Evolutionary conservation across 1,140 invertebrate genomes (phyloP).

Genomic region (Cheumatopsyche charites): DNA sequence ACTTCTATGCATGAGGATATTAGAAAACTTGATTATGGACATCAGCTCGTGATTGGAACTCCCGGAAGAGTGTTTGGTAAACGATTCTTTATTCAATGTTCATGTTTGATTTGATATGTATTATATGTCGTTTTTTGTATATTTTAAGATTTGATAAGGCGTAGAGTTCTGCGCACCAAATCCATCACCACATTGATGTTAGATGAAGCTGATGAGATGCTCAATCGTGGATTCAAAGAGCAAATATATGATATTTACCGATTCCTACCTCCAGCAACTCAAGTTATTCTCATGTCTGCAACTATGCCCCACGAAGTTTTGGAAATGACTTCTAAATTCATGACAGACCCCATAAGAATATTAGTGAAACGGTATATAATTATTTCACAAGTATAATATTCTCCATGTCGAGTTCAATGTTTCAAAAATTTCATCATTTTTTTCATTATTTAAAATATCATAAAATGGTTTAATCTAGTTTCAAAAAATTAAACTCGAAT

Average conservation of each 20-base stretch:
- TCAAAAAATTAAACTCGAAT: too few species aligned
- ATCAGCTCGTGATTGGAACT: constrained; percentile 98
- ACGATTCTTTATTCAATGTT: background rate
- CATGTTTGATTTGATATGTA: too few species aligned
- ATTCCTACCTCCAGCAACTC: constrained; percentile 96
- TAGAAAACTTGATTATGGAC: constrained; percentile 97
- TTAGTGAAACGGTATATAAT: constrained; percentile 91
- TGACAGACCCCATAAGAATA: constrained; percentile 99
- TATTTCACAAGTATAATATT: too few species aligned
- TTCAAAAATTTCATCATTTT: too few species aligned
- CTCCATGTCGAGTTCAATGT: too few species aligned
- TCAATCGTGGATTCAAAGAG: constrained; percentile 99
- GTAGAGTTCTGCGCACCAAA: constrained; percentile 90
- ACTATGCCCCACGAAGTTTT: constrained; percentile 99
- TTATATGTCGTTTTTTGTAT: too few species aligned
- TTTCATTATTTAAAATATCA: too few species aligned
- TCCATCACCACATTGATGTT: constrained; percentile 98
- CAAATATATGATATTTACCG: constrained; percentile 99
- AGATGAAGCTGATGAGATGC: constrained; percentile 99
- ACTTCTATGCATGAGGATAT: constrained; percentile 99
- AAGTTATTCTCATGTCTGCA: constrained; percentile 95
- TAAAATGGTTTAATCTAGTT: too few species aligned
- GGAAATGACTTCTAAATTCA: constrained; percentile 99
- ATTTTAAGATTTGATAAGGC: constrained; percentile 81
- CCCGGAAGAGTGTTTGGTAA: constrained; percentile 92